Evolutionary conservation across 2,888 invertebrate species (phyloP), one percentile per base, ranked within the genome.

Genomic region (Acrobasis repandana): DNA sequence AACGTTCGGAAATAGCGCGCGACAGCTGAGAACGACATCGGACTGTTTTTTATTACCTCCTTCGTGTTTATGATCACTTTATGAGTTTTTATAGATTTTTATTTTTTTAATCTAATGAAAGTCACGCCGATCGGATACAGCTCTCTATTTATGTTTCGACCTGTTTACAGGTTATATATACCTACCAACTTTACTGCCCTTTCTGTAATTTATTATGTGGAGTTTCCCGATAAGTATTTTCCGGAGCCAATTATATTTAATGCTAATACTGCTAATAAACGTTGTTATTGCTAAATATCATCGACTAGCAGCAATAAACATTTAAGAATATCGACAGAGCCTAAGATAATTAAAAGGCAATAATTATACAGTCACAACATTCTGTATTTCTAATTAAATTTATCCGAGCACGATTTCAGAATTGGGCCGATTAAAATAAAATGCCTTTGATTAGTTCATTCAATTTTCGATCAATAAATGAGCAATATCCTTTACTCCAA

Each of bases 21-120:
- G 90, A 90, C 91, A 91, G 92, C 91, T 91, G 92, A 91, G 84
- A 83, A 85, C 86, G 87, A 87, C 89, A 85, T 85, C 83, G 83
- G 80, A 81, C 76, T 76, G 80, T 87, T 91, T 90, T 91, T 92
- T 91, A 90, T 89, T 88, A 82, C 90, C 85, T 85, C 86, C 88
- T 82, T 85, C 86, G 84, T 89, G 90, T 91, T 92, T 91, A 91
- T 88, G 89, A 90, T 84, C 90, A 87, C 90, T 91, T 90, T 90
- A 90, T 88, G 85, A 86, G 88, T 85, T 89, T 86, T 87, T 88
- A 88, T 90, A 90, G 88, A 88, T 90, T 88, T 54, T 86, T 88
- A 88, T 89, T 82, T 85, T n/a, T 82, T 80, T 84, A 82, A 86
- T 84, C 83, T 82, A 82, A 85, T 83, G 86, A 83, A 84, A 85